Evolutionary conservation across 2,113 vertebrate genomes (phyloP).

Genomic region (Corythoichthys haematopterus): DNA sequence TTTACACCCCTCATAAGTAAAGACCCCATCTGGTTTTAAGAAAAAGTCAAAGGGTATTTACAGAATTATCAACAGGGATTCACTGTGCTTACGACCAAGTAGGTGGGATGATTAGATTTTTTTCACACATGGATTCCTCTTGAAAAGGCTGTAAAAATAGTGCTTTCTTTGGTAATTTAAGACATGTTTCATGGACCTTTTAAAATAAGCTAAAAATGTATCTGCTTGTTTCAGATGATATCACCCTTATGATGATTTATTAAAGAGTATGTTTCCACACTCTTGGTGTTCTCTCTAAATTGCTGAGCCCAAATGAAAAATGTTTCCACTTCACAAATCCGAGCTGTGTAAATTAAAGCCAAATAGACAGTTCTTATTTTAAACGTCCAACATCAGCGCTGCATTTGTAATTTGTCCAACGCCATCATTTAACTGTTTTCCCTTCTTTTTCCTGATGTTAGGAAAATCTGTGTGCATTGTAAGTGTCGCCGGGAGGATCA

Average conservation of each 20-base stretch:
- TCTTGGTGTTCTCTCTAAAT: constrained; percentile 6
- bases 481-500: constrained; percentile 97
- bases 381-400: not conserved
- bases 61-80: not conserved
- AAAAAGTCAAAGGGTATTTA: constrained; percentile 13
- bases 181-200: constrained; percentile 1
- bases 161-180: not conserved
- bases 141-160: not conserved
- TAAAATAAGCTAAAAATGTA: constrained; percentile 7
- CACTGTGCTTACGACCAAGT: not conserved
- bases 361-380: not conserved
- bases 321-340: constrained; percentile 18
- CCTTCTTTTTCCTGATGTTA: constrained; percentile 44
- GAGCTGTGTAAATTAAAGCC: not conserved
- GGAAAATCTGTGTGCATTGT: constrained; percentile 98
- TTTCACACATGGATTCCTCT: constrained; percentile 15
- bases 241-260: constrained; percentile 10
- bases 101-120: constrained; percentile 6
- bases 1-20: constrained; percentile 23
- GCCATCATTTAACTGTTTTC: constrained; percentile 27
- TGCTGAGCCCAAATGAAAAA: constrained; percentile 13
- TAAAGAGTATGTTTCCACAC: constrained; percentile 14
- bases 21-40: constrained; percentile 8
- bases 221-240: constrained; percentile 31
- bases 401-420: constrained; percentile 2